Evolutionary conservation across 1,140 invertebrate species (phyloP).

Genomic region (Diabrotica virgifera): DNA sequence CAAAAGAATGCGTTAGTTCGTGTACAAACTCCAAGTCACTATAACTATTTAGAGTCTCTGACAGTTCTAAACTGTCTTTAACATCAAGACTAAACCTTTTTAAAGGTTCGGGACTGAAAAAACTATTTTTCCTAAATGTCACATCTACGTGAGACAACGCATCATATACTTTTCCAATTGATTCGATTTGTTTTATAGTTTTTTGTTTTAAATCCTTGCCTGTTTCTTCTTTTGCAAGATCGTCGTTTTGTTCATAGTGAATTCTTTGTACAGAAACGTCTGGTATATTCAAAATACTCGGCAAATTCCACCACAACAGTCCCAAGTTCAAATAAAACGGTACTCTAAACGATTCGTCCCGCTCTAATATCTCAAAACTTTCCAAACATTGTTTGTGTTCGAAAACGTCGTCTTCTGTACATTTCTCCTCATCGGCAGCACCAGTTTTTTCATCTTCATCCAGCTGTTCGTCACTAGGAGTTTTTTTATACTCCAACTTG

Average conservation of each 20-base stretch:
- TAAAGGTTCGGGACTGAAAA: conserved; percentile 24
- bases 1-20: conserved; percentile 35
- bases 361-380: conserved; percentile 28
- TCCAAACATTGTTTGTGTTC: conserved; percentile 29
- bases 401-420: conserved; percentile 23
- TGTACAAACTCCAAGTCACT: conserved; percentile 20
- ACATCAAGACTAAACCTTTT: conserved; percentile 27
- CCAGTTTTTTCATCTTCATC: neutral
- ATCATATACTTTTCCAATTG: conserved; percentile 28
- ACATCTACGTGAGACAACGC: conserved; percentile 32
- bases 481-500: conserved; percentile 11
- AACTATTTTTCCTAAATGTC: conserved; percentile 25
- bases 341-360: conserved; percentile 24
- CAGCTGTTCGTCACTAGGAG: neutral
- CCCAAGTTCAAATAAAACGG: conserved; percentile 33
- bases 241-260: neutral
- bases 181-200: conserved; percentile 17
- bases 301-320: conserved; percentile 43
- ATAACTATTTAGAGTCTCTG: conserved; percentile 22
- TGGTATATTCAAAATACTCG: conserved; percentile 30
- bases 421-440: neutral
- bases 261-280: conserved; percentile 11
- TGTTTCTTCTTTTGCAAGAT: neutral
- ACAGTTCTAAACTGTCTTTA: conserved; percentile 37
- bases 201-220: conserved; percentile 9